Percentiles rank a stretch among this genome's conserved stretches.
Conservation (phyloP, 2,797 vertebrate species). For the Pelobates cultripes region DNA sequence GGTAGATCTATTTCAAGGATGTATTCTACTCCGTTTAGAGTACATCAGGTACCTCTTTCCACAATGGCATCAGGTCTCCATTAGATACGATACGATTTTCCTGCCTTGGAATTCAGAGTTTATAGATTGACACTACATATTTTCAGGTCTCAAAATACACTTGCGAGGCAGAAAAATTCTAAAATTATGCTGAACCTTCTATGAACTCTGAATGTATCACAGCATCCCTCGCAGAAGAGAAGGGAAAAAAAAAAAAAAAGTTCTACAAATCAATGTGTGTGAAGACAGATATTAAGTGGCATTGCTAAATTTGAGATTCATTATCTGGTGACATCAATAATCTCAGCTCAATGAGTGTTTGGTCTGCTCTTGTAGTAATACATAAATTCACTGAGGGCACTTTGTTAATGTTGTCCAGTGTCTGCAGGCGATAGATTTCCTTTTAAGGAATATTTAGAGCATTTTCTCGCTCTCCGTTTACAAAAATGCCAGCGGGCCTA, state of each 20-base stretch:
- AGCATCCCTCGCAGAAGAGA: too few relatives aligned
- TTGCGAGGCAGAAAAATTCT: too few relatives aligned
- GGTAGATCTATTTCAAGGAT: too few relatives aligned
- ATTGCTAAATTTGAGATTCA: conserved; percentile 14
- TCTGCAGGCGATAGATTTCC: conserved; percentile 33
- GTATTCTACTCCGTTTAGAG: too few relatives aligned
- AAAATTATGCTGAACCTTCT: too few relatives aligned
- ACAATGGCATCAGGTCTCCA: background rate
- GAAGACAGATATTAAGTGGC: background rate
- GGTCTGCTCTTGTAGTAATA: conserved; percentile 40
- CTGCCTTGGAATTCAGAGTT: too few relatives aligned
- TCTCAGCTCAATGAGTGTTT: conserved; percentile 24
- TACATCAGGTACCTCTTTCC: background rate
- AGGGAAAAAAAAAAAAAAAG: too few relatives aligned
- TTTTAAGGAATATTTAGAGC: conserved; percentile 48
- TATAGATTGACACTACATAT: too few relatives aligned
- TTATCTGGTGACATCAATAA: conserved; percentile 39
- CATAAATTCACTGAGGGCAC: conserved; percentile 43
- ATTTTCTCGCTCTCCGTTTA: conserved; percentile 39
- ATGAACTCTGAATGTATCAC: too few relatives aligned
- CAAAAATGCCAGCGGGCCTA: conserved; percentile 27
- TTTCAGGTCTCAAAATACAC: too few relatives aligned
- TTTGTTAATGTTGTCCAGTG: conserved; percentile 42
- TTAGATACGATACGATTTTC: background rate
- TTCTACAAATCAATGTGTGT: too few relatives aligned